Evolutionary conservation across 2,113 vertebrate species (phyloP).

Genomic region (Passerina amoena): DNA sequence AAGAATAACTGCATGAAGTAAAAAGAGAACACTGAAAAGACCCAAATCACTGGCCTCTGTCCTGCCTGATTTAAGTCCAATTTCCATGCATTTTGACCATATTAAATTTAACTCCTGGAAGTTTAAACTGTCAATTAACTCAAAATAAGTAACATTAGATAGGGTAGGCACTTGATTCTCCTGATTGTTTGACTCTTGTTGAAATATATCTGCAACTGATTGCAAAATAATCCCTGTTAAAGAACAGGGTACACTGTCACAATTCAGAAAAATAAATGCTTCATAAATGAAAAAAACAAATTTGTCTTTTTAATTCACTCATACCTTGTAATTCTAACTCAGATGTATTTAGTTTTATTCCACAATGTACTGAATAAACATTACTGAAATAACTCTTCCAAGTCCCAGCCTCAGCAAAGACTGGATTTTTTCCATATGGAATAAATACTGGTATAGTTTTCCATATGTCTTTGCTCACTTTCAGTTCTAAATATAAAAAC

Average conservation of each 20-base stretch:
- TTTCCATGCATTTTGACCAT: neutral
- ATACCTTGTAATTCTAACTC: neutral
- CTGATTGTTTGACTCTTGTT: neutral
- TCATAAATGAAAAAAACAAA: neutral
- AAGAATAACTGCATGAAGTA: neutral
- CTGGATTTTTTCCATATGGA: constrained; percentile 9
- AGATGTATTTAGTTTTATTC: neutral
- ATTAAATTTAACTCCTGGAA: neutral
- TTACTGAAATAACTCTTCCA: neutral
- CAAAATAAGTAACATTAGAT: neutral
- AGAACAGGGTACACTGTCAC: neutral
- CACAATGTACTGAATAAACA: neutral
- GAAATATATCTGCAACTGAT: neutral
- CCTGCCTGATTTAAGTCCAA: neutral
- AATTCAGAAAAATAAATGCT: neutral
- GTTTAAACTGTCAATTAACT: constrained; percentile 1
- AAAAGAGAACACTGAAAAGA: constrained; percentile 20
- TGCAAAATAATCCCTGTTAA: neutral
- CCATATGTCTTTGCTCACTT: constrained; percentile 29
- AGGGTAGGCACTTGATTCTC: neutral
- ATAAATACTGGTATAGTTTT: constrained; percentile 3
- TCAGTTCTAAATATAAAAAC: constrained; percentile 34
- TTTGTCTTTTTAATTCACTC: neutral
- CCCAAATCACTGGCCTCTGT: neutral
- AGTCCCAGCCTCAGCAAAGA: neutral